These are phyloP conservation scores for Epirrita christyi DNA, from an alignment of 2,888 invertebrate species.

Conservation along the genomic window DNA sequence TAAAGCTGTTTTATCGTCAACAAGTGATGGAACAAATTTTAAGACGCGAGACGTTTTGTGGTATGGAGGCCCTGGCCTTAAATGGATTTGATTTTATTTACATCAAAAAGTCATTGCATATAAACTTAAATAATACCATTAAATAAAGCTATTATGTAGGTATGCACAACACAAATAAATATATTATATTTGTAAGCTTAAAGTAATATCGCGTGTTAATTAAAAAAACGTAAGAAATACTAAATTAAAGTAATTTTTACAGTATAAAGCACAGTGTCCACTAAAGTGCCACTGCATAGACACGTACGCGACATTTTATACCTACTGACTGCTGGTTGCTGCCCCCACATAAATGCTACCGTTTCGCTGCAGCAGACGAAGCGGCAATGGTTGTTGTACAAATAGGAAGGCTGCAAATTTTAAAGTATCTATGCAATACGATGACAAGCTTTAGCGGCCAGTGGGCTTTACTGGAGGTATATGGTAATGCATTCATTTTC, in stretches of 20 bases:
- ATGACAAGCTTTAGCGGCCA: background rate
- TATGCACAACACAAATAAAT: conserved; percentile 23
- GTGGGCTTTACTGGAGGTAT: background rate
- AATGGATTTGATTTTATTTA: background rate
- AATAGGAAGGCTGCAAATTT: too few relatives aligned
- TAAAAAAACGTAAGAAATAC: conserved; percentile 9
- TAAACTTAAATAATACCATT: conserved; percentile 1
- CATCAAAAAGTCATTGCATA: too few relatives aligned
- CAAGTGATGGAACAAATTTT: too few relatives aligned
- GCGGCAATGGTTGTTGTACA: too few relatives aligned
- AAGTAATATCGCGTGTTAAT: conserved; percentile 20
- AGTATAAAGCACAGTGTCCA: background rate
- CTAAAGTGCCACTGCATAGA: background rate
- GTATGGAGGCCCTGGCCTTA: too few relatives aligned
- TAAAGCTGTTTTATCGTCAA: too few relatives aligned
- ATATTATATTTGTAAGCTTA: conserved; percentile 21
- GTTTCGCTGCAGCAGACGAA: too few relatives aligned
- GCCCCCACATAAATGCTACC: too few relatives aligned
- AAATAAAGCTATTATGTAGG: background rate
- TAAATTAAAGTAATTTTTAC: conserved; percentile 4
- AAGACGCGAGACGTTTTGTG: too few relatives aligned
- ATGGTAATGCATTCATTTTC: background rate
- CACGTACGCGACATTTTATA: background rate
- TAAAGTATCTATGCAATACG: too few relatives aligned
- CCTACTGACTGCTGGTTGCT: background rate